These are phyloP conservation scores for Sminthurinus aureus DNA, from an alignment of 2,888 invertebrate genomes.

Conservation along the genomic window DNA sequence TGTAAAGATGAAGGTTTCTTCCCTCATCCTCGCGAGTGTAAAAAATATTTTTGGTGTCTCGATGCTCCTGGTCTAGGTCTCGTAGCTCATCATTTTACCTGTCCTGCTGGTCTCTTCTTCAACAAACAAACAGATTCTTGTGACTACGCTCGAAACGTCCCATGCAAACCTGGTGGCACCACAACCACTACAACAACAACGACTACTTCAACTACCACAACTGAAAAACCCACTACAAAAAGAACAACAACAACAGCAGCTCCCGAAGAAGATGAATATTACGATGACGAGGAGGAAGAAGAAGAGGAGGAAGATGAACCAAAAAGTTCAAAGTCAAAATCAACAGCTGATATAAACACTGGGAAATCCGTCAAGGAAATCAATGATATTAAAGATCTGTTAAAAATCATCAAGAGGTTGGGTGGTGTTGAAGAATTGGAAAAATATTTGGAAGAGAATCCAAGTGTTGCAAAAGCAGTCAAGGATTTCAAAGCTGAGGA, in stretches of 20 bases:
- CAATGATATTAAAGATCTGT: conserved; percentile 56
- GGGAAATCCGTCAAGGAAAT: conserved; percentile 57
- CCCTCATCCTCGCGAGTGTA: conserved; percentile 89
- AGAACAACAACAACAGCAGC: conserved; percentile 60
- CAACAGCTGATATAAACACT: conserved; percentile 33
- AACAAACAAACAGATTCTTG: conserved; percentile 92
- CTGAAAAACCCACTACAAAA: conserved; percentile 62
- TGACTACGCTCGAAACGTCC: conserved; percentile 87
- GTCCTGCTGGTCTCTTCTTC: conserved; percentile 89
- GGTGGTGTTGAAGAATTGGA: conserved; percentile 86
- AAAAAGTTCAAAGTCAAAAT: conserved; percentile 35
- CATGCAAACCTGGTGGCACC: conserved; percentile 59
- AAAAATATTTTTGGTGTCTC: conserved; percentile 94
- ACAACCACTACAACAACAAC: conserved; percentile 60
- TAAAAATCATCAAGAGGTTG: conserved; percentile 57
- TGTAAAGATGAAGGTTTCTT: conserved; percentile 94
- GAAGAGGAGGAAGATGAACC: conserved; percentile 48
- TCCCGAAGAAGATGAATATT: conserved; percentile 64
- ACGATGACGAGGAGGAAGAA: conserved; percentile 65
- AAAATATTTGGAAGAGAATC: conserved; percentile 63
- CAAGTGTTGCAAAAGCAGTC: conserved; percentile 56
- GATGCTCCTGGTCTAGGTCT: conserved; percentile 89
- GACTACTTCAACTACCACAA: conserved; percentile 66
- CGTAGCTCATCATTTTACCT: conserved; percentile 91
- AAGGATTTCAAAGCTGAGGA: conserved; percentile 51